Base-by-base conservation (phyloP, 1,140 invertebrate genomes). In the Drosophila watanabei region DNA sequence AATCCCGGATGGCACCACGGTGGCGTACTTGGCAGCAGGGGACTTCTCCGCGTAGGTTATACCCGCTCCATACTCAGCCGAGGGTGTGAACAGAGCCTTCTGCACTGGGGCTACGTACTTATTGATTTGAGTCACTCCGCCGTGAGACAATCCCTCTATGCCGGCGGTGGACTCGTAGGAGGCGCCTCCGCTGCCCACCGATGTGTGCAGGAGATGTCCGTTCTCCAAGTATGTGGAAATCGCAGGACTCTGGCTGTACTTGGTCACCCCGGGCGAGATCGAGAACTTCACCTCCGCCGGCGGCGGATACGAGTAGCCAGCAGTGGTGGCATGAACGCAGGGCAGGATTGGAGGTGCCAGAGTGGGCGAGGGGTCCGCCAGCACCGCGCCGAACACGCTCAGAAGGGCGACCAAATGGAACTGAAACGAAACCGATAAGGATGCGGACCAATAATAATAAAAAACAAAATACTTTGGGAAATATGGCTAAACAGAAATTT, bases 11-110 rank as follows among this genome's bases (percentile, higher is more conserved):
- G 92, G 92, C 52, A 85, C 85, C 32, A 93, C 80, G 0, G 82
- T 82, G 0, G 92, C 92, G 62, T 75, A 93, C 75, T 93, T 92
- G 45, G 91, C 82, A 14, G 92, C 86, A 28, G 92, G 92, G 0
- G 92, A 93, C 69, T 92, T 90, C 10, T 93, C 92, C 10, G 92
- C 88, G 69, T 93, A 93, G 33, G 82, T 80, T 16, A 92, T 92
- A 5, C 84, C 83, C 6, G 83, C 43, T 16, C 79, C 88, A 48
- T 90, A 91, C 16, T 88, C 86, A 5, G 84, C 71, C 5, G 92
- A 79, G 0, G 90, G 87, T 11, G 80, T 57, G 32, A 87, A 80
- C n/a, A 80, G 63, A 2, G 65, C 32, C 48, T 82, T 91, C 62
- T 89, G 82, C 18, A 83, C 65, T 1, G 89, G 89, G 5, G 82